Percentiles rank a stretch among this genome's conserved stretches.
Conservation (phyloP, 2,888 invertebrate species). For the Eustalomyia histrio region DNA sequence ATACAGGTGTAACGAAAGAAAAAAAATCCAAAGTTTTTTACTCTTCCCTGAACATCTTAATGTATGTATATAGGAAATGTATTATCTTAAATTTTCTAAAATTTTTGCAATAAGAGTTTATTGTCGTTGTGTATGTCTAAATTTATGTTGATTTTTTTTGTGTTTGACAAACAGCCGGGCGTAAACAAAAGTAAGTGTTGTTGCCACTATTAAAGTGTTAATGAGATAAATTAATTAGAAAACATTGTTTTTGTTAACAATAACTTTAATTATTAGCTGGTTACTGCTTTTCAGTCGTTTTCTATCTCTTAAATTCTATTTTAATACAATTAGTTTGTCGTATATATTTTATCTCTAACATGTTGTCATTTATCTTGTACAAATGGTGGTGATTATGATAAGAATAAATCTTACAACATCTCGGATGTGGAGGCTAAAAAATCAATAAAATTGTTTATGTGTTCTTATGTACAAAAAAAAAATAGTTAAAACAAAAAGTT, state of each 20-base stretch:
- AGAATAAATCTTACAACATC: slow-evolving; percentile 21
- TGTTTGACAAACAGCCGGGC: background rate
- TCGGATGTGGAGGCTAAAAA: background rate
- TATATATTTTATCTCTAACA: slow-evolving; percentile 13
- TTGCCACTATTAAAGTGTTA: slow-evolving; percentile 22
- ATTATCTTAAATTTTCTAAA: slow-evolving; percentile 24
- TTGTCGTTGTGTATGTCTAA: background rate
- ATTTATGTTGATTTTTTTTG: background rate
- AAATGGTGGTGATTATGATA: slow-evolving; percentile 35
- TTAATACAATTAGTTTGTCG: background rate
- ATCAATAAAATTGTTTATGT: slow-evolving; percentile 7
- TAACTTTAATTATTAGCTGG: background rate
- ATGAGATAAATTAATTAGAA: background rate
- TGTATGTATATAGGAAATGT: background rate
- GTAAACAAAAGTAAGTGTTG: slow-evolving; percentile 38
- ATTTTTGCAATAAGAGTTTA: slow-evolving; percentile 8
- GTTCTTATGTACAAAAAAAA: slow-evolving; percentile 9
- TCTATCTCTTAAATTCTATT: background rate
- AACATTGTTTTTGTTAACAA: background rate
- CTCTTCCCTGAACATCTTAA: slow-evolving; percentile 6
- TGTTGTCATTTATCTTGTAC: slow-evolving; percentile 19
- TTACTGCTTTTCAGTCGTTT: background rate
- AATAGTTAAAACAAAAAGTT: background rate
- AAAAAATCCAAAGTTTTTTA: slow-evolving; percentile 24
- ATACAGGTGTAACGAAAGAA: slow-evolving; percentile 49